Evolutionary conservation across 2,888 invertebrate genomes (phyloP).

Genomic region (Epistrophella euchroma): DNA sequence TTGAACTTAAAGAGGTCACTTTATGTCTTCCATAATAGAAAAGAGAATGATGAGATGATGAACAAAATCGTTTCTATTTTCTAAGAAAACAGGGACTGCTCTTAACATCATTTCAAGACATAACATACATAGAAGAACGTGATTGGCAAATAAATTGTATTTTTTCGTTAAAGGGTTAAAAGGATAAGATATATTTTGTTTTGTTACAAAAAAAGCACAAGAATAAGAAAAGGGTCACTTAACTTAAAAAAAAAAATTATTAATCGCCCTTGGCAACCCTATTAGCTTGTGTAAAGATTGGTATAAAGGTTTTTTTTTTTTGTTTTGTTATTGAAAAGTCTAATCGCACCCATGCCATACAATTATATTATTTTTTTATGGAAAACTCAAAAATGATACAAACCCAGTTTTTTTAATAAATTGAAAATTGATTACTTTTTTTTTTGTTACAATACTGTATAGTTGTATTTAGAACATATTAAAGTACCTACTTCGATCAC

Average conservation of each 20-base stretch:
- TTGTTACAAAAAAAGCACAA: not conserved
- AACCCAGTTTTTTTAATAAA: not conserved
- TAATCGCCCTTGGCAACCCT: not conserved
- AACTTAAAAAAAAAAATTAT: not conserved
- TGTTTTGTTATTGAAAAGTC: not conserved
- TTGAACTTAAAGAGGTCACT: constrained; percentile 3
- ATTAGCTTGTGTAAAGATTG: not conserved
- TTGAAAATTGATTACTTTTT: not conserved
- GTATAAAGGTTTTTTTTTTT: not conserved
- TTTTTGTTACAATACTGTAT: not conserved
- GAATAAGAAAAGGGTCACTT: not conserved
- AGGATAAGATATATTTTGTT: constrained; percentile 2
- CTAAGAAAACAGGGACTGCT: not conserved
- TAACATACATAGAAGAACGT: constrained; percentile 1
- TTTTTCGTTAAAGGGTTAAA: constrained; percentile 10
- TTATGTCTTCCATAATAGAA: not conserved
- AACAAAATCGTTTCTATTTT: not conserved
- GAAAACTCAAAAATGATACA: not conserved
- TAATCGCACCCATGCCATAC: not conserved
- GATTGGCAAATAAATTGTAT: not conserved
- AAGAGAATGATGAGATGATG: not conserved
- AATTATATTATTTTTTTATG: not conserved
- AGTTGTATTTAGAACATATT: too few species aligned
- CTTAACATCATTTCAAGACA: not conserved
- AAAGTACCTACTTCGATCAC: too few species aligned